Conservation (phyloP, 2,797 vertebrate species). For the Bucorvus abyssinicus region DNA sequence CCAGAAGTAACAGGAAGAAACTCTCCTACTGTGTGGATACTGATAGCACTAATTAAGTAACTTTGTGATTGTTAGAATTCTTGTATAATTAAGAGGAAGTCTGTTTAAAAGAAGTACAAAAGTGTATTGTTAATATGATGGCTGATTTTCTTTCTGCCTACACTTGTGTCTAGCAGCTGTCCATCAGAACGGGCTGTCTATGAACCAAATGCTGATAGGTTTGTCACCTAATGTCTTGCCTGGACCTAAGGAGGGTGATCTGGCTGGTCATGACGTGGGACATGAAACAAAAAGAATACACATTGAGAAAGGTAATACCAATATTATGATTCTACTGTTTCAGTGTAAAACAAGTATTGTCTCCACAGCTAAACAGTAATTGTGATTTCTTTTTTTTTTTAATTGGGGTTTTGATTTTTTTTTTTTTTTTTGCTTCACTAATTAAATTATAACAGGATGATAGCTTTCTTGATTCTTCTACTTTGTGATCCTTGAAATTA, state of each 20-base stretch:
- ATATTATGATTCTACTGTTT: not conserved
- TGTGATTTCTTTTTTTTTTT: not conserved
- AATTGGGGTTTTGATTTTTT: not conserved
- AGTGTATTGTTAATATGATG: not conserved
- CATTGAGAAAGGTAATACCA: constrained; percentile 90
- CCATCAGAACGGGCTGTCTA: constrained; percentile 97
- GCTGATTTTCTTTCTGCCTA: constrained; percentile 26
- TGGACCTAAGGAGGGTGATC: constrained; percentile 96
- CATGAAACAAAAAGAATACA: constrained; percentile 96
- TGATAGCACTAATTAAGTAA: not conserved
- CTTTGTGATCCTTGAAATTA: not conserved
- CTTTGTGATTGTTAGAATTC: not conserved
- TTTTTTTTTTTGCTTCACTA: not conserved
- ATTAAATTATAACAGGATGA: not conserved
- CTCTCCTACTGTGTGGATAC: not conserved
- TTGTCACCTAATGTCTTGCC: constrained; percentile 94
- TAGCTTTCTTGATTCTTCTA: not conserved
- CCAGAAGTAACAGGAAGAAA: not conserved
- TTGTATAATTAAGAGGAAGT: not conserved
- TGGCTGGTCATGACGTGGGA: constrained; percentile 93
- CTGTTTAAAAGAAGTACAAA: not conserved
- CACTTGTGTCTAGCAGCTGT: constrained; percentile 76
- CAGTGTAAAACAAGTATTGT: not conserved
- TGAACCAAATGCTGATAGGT: constrained; percentile 96
- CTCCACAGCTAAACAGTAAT: not conserved